phyloP scores from a whole-genome alignment of 2,797 vertebrate genomes.

The Hoplostethus mediterraneus region DNA sequence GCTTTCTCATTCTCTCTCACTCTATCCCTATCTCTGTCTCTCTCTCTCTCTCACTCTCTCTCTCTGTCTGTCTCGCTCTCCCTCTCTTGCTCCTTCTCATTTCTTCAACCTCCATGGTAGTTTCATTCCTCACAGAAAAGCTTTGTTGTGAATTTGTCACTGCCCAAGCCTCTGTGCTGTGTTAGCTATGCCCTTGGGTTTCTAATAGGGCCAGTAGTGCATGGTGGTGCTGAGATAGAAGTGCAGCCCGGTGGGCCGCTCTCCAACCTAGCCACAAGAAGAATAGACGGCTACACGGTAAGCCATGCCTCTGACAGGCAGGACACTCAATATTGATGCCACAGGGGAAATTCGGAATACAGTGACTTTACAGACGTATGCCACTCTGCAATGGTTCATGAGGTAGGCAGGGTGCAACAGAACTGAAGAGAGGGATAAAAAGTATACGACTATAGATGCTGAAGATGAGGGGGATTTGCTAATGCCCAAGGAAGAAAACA shows the following conservation, averaged over 20 bases:
- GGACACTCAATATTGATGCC: conserved; percentile 1
- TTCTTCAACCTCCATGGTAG: conserved; percentile 60
- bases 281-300: conserved; percentile 11
- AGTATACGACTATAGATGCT: neutral
- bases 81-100: conserved; percentile 43
- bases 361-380: conserved; percentile 33
- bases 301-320: conserved; percentile 19
- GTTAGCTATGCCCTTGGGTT: conserved; percentile 68
- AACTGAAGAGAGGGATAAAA: conserved; percentile 27
- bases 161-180: conserved; percentile 33
- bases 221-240: conserved; percentile 30
- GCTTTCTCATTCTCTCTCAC: neutral
- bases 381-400: conserved; percentile 13
- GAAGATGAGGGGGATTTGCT: conserved; percentile 12
- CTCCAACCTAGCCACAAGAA: conserved; percentile 26
- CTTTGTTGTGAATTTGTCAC: conserved; percentile 76
- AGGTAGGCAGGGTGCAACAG: neutral
- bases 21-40: neutral
- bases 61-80: conserved; percentile 13
- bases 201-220: conserved; percentile 52
- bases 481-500: conserved; percentile 26
- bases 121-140: conserved; percentile 68
- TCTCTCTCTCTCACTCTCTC: neutral
- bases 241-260: conserved; percentile 17
- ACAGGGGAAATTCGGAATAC: conserved; percentile 32